These are phyloP conservation scores for Brienomyrus longianalis DNA, from an alignment of 2,113 vertebrate species.

Conservation along the genomic window DNA sequence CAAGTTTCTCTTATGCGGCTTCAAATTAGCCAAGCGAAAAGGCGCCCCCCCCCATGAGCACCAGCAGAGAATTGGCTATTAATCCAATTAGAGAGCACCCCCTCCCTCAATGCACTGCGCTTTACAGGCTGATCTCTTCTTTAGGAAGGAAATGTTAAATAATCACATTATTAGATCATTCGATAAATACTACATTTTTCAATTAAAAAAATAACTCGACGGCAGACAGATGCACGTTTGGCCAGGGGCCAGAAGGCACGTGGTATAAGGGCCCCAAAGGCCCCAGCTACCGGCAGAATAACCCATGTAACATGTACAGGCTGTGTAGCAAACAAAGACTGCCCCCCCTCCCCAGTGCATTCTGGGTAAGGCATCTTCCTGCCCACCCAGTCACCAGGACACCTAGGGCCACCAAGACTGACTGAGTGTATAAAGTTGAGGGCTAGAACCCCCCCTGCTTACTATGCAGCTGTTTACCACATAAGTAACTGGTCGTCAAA, in stretches of 20 bases:
- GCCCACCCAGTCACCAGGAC: not conserved
- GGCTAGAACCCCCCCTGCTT: not conserved
- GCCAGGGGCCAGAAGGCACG: not conserved
- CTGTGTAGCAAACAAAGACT: not conserved
- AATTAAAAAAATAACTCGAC: not conserved
- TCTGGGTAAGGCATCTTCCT: not conserved
- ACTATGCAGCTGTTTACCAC: not conserved
- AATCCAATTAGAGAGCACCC: not conserved
- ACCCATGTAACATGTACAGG: not conserved
- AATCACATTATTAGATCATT: not conserved
- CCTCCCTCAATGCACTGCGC: not conserved
- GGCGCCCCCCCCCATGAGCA: not conserved
- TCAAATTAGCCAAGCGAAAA: not conserved
- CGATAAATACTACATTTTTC: not conserved
- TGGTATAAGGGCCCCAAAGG: not conserved
- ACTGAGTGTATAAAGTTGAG: not conserved
- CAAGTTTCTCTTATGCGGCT: not conserved
- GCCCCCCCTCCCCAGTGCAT: not conserved
- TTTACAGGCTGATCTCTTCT: not conserved
- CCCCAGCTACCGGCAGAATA: not conserved
- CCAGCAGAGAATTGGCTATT: not conserved
- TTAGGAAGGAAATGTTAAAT: constrained; percentile 1
- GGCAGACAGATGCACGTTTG: not conserved
- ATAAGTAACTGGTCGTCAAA: not conserved
- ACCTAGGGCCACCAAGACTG: not conserved